Evolutionary conservation across 1,140 invertebrate genomes (phyloP), one percentile per base, ranked within the genome.

Genomic region (Drosophila serrata): DNA sequence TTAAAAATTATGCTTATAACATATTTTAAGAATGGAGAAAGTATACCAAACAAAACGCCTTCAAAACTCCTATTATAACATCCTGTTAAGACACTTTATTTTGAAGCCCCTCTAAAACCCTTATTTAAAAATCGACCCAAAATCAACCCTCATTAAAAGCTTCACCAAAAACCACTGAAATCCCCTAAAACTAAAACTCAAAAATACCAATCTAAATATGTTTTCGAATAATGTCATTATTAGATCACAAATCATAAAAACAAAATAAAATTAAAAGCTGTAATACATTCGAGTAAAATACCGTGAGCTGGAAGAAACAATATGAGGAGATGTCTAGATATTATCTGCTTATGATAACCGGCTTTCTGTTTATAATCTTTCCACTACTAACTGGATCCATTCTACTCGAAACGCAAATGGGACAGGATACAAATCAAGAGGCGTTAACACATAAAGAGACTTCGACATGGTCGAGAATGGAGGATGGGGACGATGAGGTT

Each of bases 291-390:
- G 17, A 57, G 31, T 40, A 13, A 63, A 33, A 24, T 29, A 35
- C 58, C 31, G 31, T 8, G 12, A 12, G n/a, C 24, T 31, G 9
- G 13, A 3, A 15, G 15, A 4, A 29, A 31, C 37, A 60, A 33
- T 48, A 67, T 69, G 45, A 67, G 37, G 45, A 65, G 37, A 69
- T 69, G 65, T 48, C 19, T 12, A 40, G 61, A 43, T 53, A 33
- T 33, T 53, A 40, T 33, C 13, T 42, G 12, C 15, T 69, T 17
- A 22, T 43, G 7, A 19, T 53, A 29, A 13, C 6, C 13, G 40
- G n/a, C 37, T 35, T 53, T 29, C 24, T 87, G 8, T 27, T 82
- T 0, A 3, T 69, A 40, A 60, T n/a, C 6, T 15, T 51, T 17
- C 35, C 45, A 11, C 49, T 12, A 11, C 9, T 61, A 7, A 46